Evolutionary conservation across 2,888 invertebrate species (phyloP), one percentile per base, ranked within the genome.

Genomic region (Drosophila engyochracea): DNA sequence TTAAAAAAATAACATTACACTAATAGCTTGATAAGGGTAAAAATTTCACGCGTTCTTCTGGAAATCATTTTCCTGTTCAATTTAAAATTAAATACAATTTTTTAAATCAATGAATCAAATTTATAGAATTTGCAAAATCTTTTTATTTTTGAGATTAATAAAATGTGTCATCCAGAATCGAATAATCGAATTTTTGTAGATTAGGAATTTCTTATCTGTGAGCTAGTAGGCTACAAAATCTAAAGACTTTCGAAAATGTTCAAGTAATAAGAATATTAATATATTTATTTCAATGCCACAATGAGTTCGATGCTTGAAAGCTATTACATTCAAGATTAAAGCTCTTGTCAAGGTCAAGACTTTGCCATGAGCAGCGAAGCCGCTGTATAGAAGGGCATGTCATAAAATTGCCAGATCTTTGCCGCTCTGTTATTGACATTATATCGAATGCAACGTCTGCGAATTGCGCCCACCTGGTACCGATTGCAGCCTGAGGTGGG

Each of bases 361-460:
- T 66, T 64, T 28, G 6, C 16, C 39, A 55, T 4, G 9, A 28
- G 28, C 14, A 9, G 19, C 19, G n/a, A 14, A 2, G 54, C 39
- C 9, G 68, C 39, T 10, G 89, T 85, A 70, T 85, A 94, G 47
- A 92, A 93, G 1, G 93, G 93, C 79, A 92, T 91, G 52, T 93
- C 93, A 62, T 93, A 94, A 65, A 91, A 93, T 64, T 93, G 94
- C 93, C 93, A 94, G 12, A 82, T 41, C 49, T 89, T 88, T 10
- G 90, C 54, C 35, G 76, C 77, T 3, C 47, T 71, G 39, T 82
- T 85, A 72, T 93, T 89, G 10, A 92, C 82, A 25, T 78, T 81
- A 58, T 94, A 93, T 6, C 90, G 92, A 25, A 93, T 86, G 76
- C 93, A 93, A 4, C 93, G 90, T 53, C 87, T 91, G 4, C 91